Evolutionary conservation across 1,140 invertebrate genomes (phyloP).

Genomic region (Lineus longissimus): DNA sequence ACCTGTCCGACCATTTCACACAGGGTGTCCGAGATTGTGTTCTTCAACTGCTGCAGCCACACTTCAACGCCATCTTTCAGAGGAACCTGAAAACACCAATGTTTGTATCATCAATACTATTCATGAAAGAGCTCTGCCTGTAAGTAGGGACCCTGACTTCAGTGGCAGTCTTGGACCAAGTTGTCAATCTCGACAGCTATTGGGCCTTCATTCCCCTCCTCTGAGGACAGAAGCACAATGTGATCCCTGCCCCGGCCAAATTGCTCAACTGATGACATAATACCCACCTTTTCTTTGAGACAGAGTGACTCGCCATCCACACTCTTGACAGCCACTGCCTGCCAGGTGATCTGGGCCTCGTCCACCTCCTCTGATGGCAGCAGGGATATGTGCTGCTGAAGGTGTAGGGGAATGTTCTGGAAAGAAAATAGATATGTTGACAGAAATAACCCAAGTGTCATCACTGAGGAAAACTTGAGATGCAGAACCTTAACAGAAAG

Average conservation of each 20-base stretch:
- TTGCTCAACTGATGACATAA: too few relatives aligned
- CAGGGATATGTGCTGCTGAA: conserved; percentile 13
- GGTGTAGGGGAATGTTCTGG: background rate
- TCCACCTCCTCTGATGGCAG: conserved; percentile 46
- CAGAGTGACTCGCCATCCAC: conserved; percentile 44
- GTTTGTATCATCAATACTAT: background rate
- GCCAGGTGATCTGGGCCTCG: conserved; percentile 39
- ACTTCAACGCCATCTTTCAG: conserved; percentile 46
- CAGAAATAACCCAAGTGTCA: too few relatives aligned
- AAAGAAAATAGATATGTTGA: background rate
- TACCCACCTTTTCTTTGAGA: conserved; percentile 41
- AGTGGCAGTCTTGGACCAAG: too few relatives aligned
- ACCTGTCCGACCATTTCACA: conserved; percentile 33
- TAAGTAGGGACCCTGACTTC: background rate
- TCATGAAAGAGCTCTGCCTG: background rate
- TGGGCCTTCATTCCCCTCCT: too few relatives aligned
- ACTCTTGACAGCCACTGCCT: conserved; percentile 46
- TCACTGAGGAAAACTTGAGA: too few relatives aligned
- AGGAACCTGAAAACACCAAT: conserved; percentile 31
- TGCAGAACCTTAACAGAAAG: too few relatives aligned
- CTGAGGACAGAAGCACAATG: too few relatives aligned
- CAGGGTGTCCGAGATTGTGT: conserved; percentile 42
- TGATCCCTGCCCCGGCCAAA: too few relatives aligned
- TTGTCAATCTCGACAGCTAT: too few relatives aligned
- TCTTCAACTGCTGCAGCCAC: conserved; percentile 45